Conservation (phyloP, 2,888 invertebrate species). For the Scaptomyza cyrtandrae region DNA sequence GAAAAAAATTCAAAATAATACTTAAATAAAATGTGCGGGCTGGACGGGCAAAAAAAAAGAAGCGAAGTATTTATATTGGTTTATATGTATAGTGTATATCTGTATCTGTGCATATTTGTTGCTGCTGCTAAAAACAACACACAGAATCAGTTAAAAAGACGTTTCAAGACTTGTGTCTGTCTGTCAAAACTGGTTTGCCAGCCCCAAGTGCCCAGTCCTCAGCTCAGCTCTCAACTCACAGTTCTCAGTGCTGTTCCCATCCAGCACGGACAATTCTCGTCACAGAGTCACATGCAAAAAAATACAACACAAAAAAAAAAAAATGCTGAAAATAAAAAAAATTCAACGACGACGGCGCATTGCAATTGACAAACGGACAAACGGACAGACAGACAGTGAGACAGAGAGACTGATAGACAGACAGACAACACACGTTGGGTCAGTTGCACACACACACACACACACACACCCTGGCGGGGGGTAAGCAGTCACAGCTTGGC, state of each 20-base stretch:
- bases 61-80: slow-evolving; percentile 28
- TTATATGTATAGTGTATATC: slow-evolving; percentile 37
- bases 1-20: slow-evolving; percentile 51
- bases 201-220: slow-evolving; percentile 58
- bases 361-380: slow-evolving; percentile 75
- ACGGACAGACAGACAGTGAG: slow-evolving; percentile 21
- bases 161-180: slow-evolving; percentile 78
- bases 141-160: slow-evolving; percentile 79
- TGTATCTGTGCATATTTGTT: slow-evolving; percentile 75
- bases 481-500: slow-evolving; percentile 67
- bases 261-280: slow-evolving; percentile 78
- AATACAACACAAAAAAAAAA: slow-evolving; percentile 18
- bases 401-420: slow-evolving; percentile 33
- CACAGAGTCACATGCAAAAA: slow-evolving; percentile 76
- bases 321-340: slow-evolving; percentile 28
- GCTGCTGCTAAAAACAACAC: slow-evolving; percentile 65
- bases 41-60: slow-evolving; percentile 45
- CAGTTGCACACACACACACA: slow-evolving; percentile 65
- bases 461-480: slow-evolving; percentile 56
- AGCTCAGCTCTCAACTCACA: slow-evolving; percentile 26
- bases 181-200: slow-evolving; percentile 79
- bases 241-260: slow-evolving; percentile 49
- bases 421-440: slow-evolving; percentile 70
- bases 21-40: slow-evolving; percentile 77
- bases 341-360: slow-evolving; percentile 65